These are phyloP conservation scores for Rutilus rutilus DNA, from an alignment of 2,113 vertebrate species.

Conservation along the genomic window DNA sequence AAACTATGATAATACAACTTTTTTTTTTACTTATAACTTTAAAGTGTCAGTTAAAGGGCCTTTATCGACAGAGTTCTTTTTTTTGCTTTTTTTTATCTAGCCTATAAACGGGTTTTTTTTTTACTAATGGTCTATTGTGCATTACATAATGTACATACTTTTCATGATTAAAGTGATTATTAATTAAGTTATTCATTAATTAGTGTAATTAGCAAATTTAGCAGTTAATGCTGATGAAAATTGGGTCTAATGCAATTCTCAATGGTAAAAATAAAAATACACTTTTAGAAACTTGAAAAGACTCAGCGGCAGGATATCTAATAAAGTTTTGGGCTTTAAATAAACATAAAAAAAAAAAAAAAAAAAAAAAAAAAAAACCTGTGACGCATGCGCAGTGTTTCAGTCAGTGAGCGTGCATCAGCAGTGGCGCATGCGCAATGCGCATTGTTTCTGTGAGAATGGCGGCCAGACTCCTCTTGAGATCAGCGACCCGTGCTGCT, in stretches of 20 bases:
- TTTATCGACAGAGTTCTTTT: not conserved
- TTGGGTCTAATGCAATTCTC: not conserved
- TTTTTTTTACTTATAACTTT: not conserved
- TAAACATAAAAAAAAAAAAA: not conserved
- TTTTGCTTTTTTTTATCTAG: not conserved
- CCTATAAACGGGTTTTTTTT: not conserved
- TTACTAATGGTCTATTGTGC: not conserved
- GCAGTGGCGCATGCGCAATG: not conserved
- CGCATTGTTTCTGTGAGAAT: conserved; percentile 52
- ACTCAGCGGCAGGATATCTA: not conserved
- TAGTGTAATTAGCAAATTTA: not conserved
- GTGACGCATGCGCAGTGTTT: no score
- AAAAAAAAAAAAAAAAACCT: no score
- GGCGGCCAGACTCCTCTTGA: conserved; percentile 75
- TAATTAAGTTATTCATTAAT: not conserved
- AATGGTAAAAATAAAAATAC: not conserved
- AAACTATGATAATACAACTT: not conserved
- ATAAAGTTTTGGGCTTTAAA: not conserved
- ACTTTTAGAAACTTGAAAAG: not conserved
- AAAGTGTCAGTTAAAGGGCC: not conserved
- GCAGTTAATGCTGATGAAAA: not conserved
- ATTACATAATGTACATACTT: not conserved
- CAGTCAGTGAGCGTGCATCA: no score
- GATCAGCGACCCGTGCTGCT: conserved; percentile 61
- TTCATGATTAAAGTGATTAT: not conserved